Base-by-base conservation (phyloP, 2,888 invertebrate species). In the Latrodectus elegans region DNA sequence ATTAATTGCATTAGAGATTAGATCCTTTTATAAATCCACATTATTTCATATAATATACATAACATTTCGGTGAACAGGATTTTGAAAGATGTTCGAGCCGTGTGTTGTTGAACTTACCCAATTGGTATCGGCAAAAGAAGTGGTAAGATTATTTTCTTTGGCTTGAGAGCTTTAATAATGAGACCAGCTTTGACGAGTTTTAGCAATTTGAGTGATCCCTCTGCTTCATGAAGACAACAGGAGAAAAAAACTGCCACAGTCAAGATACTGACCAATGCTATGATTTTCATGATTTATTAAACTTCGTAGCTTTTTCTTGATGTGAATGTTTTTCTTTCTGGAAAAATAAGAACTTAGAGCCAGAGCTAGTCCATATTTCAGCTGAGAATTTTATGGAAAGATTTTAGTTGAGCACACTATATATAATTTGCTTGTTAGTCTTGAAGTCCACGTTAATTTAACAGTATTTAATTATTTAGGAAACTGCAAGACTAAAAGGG, bases 111-210 rank as follows among this genome's bases (percentile, higher is more conserved):
- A 4, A 76, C 87, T 87, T 87, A 87, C 87, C 72, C 72, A 22
- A 82, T 77, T 4, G 80, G 79, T 14, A 84, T 78, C 1, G 83
- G 83, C 26, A 88, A 49, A 4, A 82, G 87, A 4, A 87, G 0
- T 1, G 83, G 82, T 1, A 82, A 9, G 11, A 79, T 51, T 11
- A 78, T 64, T 68, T 88, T 88, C 15, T 65, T 88, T 9, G 64
- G 82, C 10, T 73, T 71, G 14, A 88, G 70, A 3, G 83, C 87
- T 78, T 79, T 83, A 8, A 88, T 17, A 22, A 88, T 26, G 12
- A 88, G 64, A 11, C 87, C 87, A 10, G 83, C 87, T 70, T 82
- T 83, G 4, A 88, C 26, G 11, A 82, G 15, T 55, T 78, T 88
- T 8, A 75, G 12, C 8, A 87, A 51, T 51, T 73, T 77, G 14